Evolutionary conservation across 2,113 vertebrate genomes (phyloP).

Genomic region (Gasterosteus nipponicus): DNA sequence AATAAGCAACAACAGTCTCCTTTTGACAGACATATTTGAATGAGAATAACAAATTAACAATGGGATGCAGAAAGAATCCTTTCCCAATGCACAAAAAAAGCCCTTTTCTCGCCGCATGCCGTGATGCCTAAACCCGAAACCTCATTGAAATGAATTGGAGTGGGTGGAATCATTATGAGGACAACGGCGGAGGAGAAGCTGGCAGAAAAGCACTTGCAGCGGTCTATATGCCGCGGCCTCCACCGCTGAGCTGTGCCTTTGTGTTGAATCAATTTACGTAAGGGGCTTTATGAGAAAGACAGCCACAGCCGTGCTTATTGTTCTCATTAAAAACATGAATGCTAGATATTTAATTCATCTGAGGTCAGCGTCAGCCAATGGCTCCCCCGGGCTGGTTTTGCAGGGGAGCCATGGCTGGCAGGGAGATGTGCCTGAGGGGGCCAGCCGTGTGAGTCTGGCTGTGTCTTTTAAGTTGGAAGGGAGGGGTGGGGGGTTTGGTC

Average conservation of each 20-base stretch:
- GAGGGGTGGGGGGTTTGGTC: slow-evolving; percentile 50
- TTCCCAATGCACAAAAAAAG: slow-evolving; percentile 41
- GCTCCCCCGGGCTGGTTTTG: slow-evolving; percentile 61
- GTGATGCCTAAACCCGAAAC: slow-evolving; percentile 50
- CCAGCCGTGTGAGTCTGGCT: slow-evolving; percentile 55
- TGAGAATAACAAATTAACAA: slow-evolving; percentile 44
- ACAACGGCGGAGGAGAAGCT: slow-evolving; percentile 48
- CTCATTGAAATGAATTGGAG: slow-evolving; percentile 59
- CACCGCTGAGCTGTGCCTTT: slow-evolving; percentile 57
- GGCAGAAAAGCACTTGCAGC: slow-evolving; percentile 57
- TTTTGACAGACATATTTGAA: slow-evolving; percentile 48
- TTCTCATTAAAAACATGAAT: slow-evolving; percentile 73
- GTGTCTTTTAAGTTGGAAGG: slow-evolving; percentile 71
- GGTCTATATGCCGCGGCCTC: slow-evolving; percentile 37
- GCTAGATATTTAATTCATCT: slow-evolving; percentile 63
- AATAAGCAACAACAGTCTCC: slow-evolving; percentile 23
- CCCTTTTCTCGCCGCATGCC: slow-evolving; percentile 34
- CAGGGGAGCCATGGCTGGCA: slow-evolving; percentile 32
- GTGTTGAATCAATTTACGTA: slow-evolving; percentile 75
- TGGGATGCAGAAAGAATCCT: slow-evolving; percentile 27
- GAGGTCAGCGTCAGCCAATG: slow-evolving; percentile 64
- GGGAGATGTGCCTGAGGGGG: slow-evolving; percentile 49
- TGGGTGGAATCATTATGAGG: slow-evolving; percentile 71
- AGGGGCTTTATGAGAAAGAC: slow-evolving; percentile 69
- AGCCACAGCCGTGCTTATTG: slow-evolving; percentile 67